Conservation (phyloP, 2,888 invertebrate species). For the Brachypalpus laphriformis region DNA sequence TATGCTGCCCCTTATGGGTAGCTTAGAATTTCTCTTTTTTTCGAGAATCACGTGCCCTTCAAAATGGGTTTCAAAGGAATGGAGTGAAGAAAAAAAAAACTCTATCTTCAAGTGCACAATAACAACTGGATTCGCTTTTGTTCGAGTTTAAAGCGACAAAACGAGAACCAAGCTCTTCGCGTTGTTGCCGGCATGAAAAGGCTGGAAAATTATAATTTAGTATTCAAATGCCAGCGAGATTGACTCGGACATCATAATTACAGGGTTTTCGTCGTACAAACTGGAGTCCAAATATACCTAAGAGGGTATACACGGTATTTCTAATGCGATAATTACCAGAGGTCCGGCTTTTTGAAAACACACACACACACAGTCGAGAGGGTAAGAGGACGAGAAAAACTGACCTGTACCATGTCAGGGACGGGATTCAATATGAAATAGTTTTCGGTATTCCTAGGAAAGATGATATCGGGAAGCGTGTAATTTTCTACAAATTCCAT, state of each 20-base stretch:
- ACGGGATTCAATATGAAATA: background rate
- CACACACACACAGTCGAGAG: background rate
- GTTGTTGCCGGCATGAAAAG: slow-evolving; percentile 56
- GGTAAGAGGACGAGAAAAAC: slow-evolving; percentile 36
- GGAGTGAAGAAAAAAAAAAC: slow-evolving; percentile 12
- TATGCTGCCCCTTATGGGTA: slow-evolving; percentile 62
- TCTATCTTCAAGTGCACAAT: slow-evolving; percentile 58
- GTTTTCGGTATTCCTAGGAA: slow-evolving; percentile 36
- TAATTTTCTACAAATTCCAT: slow-evolving; percentile 39
- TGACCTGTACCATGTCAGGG: slow-evolving; percentile 32
- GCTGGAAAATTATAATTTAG: slow-evolving; percentile 72
- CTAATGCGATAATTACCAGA: slow-evolving; percentile 69
- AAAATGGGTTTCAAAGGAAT: slow-evolving; percentile 59
- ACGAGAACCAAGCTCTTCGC: slow-evolving; percentile 43
- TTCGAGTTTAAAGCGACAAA: slow-evolving; percentile 48
- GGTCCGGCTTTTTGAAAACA: slow-evolving; percentile 9
- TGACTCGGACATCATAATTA: slow-evolving; percentile 73
- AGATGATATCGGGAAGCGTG: slow-evolving; percentile 38
- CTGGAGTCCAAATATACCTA: slow-evolving; percentile 7
- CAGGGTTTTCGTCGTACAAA: slow-evolving; percentile 59
- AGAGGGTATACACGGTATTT: slow-evolving; percentile 33
- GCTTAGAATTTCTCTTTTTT: slow-evolving; percentile 58
- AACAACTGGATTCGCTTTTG: slow-evolving; percentile 54
- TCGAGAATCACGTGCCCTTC: slow-evolving; percentile 72
- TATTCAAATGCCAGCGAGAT: slow-evolving; percentile 72